Evolutionary conservation across 2,113 vertebrate genomes (phyloP), one percentile per base, ranked within the genome.

Genomic region (Telmatochromis sp.): DNA sequence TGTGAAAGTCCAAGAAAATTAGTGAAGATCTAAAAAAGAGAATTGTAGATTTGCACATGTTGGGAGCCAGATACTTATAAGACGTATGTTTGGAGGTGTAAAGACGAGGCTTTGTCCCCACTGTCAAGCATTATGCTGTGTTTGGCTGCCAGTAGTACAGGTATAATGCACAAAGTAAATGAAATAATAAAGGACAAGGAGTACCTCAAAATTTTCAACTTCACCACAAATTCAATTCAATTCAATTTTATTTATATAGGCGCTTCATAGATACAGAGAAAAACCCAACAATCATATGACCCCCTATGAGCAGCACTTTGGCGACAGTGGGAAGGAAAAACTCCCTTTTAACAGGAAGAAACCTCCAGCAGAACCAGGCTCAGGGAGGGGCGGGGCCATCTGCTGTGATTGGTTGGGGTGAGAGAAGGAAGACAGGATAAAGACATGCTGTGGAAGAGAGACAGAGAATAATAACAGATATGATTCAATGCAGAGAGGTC

Each of bases 371-470:
- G 35, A 37, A 37, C 35, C 35, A 37, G 35, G 35, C 35, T 37
- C 35, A n/a, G 37, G 37, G 11, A 40, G 37, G 37, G 37, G 37
- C 10, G 37, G 37, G 10, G 37, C 10, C 37, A 40, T 40, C 37
- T 40, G 37, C 40, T 42, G 40, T 0, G 11, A 42, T 0, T 0
- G 40, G 11, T 42, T 42, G 40, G 40, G 11, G 40, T 42, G 40
- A 42, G 40, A 42, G 40, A 42, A 42, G 40, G 40, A 42, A 42
- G 12, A 42, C 12, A 13, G 40, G 40, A 42, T 13, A 6, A 12
- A 42, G 11, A 42, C 40, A 42, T 42, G 40, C 11, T 42, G 40
- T 42, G 40, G 40, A 42, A 13, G 40, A 42, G 11, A 42, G 40
- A 13, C 40, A 42, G 40, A 42, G 40, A 0, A 13, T 42, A 42